A percentile compares a stretch with the other conserved stretches of the same genome.
Conservation (phyloP, 35 echinoderm and acorn worm genomes). For the Stichopus chloronotus region DNA sequence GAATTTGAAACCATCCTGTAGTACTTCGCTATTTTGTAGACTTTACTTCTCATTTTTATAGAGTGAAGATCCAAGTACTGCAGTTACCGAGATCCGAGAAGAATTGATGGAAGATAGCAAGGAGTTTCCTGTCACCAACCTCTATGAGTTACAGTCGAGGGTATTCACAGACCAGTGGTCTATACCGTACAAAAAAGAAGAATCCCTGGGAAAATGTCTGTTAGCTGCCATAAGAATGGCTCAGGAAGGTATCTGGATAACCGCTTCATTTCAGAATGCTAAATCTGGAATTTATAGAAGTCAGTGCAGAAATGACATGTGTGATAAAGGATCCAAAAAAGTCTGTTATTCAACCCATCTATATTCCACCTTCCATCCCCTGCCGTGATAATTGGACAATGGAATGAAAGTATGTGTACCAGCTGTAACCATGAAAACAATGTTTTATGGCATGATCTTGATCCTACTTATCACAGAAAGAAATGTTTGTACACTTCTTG, state of each 20-base stretch:
- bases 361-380: constrained; percentile 86
- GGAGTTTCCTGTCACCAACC: constrained; percentile 88
- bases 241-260: constrained; percentile 63
- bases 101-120: constrained; percentile 64
- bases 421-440: too few relatives aligned
- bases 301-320: background rate
- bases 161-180: constrained; percentile 99
- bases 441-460: too few relatives aligned
- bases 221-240: constrained; percentile 87
- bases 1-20: too few relatives aligned
- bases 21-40: too few relatives aligned
- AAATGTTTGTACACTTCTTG: too few relatives aligned
- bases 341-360: constrained; percentile 82
- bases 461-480: too few relatives aligned
- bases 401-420: too few relatives aligned
- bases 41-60: background rate
- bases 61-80: constrained; percentile 78
- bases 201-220: constrained; percentile 94
- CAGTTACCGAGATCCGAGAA: constrained; percentile 56
- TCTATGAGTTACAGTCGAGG: constrained; percentile 90
- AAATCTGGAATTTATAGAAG: background rate
- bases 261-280: background rate
- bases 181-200: constrained; percentile 96
- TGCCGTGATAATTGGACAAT: background rate
- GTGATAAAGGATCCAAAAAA: constrained; percentile 38